These are phyloP conservation scores for Eudemis profundana DNA, from an alignment of 2,888 invertebrate genomes.

Conservation along the genomic window DNA sequence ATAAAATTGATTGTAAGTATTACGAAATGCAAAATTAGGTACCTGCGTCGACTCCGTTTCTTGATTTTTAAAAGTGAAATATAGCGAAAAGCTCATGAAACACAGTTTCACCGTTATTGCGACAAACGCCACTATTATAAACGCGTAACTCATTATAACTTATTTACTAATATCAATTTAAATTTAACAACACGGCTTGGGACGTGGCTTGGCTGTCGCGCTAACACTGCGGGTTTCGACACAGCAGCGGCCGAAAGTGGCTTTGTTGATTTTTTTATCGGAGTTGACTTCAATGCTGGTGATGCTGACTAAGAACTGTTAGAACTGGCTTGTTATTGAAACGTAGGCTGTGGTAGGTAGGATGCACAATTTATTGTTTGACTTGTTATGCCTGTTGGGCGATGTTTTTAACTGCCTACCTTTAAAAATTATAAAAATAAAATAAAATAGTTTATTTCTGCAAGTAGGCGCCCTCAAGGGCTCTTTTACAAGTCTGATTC, in stretches of 20 bases:
- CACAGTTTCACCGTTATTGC: constrained; percentile 74
- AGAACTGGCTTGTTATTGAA: constrained; percentile 52
- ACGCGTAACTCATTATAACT: constrained; percentile 66
- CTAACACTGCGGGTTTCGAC: constrained; percentile 62
- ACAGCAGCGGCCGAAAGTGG: constrained; percentile 53
- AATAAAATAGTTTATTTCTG: too few species aligned
- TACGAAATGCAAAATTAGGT: constrained; percentile 49
- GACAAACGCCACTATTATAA: constrained; percentile 75
- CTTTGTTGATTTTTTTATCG: constrained; percentile 69
- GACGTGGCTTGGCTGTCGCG: constrained; percentile 49
- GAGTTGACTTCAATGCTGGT: constrained; percentile 58
- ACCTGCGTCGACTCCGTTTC: constrained; percentile 57
- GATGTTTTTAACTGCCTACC: not conserved
- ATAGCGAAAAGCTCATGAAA: constrained; percentile 76
- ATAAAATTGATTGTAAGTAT: too few species aligned
- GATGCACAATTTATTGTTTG: too few species aligned
- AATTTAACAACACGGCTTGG: constrained; percentile 3
- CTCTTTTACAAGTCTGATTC: too few species aligned
- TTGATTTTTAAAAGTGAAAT: constrained; percentile 67
- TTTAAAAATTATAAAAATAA: too few species aligned
- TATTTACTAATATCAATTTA: constrained; percentile 46
- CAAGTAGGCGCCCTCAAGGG: too few species aligned
- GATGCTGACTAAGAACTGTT: constrained; percentile 51
- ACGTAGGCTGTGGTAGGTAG: not conserved
- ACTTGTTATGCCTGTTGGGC: not conserved